phyloP scores from a whole-genome alignment of 2,797 vertebrate species.

The Diglossa cyanea region DNA sequence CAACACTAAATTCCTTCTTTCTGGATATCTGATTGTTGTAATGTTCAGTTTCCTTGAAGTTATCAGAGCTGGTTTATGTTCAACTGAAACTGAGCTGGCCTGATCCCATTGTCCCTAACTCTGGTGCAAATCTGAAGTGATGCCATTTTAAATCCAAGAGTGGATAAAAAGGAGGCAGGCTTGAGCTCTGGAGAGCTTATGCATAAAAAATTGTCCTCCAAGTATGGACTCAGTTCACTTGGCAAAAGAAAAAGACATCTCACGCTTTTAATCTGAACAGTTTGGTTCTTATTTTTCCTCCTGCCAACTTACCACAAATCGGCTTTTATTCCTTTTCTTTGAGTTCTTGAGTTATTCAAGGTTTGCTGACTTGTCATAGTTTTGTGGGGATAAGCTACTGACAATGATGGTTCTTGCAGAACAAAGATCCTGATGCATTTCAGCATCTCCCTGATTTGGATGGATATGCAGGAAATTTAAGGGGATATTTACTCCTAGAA shows the following conservation, averaged over 20 bases:
- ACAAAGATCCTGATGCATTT: not conserved
- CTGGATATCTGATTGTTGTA: conserved; percentile 32
- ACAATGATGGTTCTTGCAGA: not conserved
- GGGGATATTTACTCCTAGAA: not conserved
- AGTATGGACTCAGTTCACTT: not conserved
- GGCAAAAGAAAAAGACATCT: conserved; percentile 2
- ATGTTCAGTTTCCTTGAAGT: conserved; percentile 39
- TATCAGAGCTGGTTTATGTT: conserved; percentile 44
- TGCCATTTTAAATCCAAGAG: not conserved
- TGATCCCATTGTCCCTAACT: not conserved
- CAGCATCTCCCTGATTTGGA: not conserved
- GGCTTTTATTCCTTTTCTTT: not conserved
- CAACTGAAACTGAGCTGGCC: conserved; percentile 8
- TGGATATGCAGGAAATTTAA: not conserved
- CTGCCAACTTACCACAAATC: not conserved
- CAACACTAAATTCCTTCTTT: not conserved
- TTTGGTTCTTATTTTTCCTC: not conserved
- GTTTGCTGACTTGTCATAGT: not conserved
- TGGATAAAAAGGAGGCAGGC: not conserved
- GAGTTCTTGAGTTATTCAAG: not conserved
- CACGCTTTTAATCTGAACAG: not conserved
- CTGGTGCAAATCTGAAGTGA: not conserved
- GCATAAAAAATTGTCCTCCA: not conserved
- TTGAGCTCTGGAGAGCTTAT: not conserved
- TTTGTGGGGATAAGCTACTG: not conserved